These are phyloP conservation scores for Cepaea hortensis DNA, from an alignment of 2,888 invertebrate genomes.

Conservation along the genomic window DNA sequence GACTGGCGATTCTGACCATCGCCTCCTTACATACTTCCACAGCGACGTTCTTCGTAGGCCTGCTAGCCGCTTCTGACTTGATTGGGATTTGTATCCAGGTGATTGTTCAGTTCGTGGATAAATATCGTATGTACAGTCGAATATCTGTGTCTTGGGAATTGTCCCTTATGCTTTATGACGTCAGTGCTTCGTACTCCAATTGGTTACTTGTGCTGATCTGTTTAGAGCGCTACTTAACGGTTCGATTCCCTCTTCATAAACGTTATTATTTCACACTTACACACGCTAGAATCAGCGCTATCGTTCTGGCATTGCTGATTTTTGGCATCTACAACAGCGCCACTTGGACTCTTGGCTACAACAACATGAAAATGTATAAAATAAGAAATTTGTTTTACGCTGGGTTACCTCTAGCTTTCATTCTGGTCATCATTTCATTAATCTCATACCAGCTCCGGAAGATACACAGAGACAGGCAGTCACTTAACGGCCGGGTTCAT, in stretches of 20 bases:
- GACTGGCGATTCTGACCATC: slow-evolving; percentile 37
- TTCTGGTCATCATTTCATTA: slow-evolving; percentile 26
- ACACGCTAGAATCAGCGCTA: slow-evolving; percentile 31
- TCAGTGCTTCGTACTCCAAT: slow-evolving; percentile 33
- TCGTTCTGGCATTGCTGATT: background rate
- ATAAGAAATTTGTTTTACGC: slow-evolving; percentile 36
- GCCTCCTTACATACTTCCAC: slow-evolving; percentile 26
- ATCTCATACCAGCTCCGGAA: slow-evolving; percentile 30
- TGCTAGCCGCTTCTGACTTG: slow-evolving; percentile 38
- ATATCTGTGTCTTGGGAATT: background rate
- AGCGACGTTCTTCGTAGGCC: slow-evolving; percentile 39
- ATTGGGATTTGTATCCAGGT: slow-evolving; percentile 13
- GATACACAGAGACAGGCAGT: slow-evolving; percentile 24
- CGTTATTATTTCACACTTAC: slow-evolving; percentile 30
- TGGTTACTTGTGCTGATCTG: slow-evolving; percentile 40
- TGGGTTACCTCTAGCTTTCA: slow-evolving; percentile 30
- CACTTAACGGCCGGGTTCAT: background rate
- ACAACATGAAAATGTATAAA: slow-evolving; percentile 6
- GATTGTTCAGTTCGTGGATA: background rate
- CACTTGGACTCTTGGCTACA: slow-evolving; percentile 26
- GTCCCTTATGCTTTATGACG: slow-evolving; percentile 17
- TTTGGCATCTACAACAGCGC: slow-evolving; percentile 11
- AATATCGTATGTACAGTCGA: background rate
- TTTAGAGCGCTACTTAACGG: slow-evolving; percentile 37
- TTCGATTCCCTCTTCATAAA: slow-evolving; percentile 38